Percentiles rank a stretch among this genome's conserved stretches.
Evolutionary conservation across 92 coral and sea anemone genomes (phyloP).

Genomic region (Zoanthus sociatus): DNA sequence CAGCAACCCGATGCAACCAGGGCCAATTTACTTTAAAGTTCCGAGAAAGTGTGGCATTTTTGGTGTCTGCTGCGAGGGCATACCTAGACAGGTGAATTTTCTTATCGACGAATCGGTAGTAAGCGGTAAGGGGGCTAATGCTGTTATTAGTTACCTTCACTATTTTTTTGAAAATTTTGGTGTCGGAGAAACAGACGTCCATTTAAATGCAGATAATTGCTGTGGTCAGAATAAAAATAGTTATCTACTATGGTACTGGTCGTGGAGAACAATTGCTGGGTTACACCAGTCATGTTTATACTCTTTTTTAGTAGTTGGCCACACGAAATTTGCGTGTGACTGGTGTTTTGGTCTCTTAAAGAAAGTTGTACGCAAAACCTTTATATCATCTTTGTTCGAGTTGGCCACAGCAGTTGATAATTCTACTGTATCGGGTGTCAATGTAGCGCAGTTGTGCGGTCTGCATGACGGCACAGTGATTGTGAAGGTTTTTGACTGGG

Average conservation of each 20-base stretch:
- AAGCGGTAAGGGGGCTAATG: constrained; percentile 59
- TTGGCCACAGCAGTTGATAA: constrained; percentile 39
- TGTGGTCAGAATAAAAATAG: constrained; percentile 51
- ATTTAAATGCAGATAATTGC: constrained; percentile 32
- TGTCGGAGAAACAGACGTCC: constrained; percentile 27
- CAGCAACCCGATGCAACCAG: constrained; percentile 64
- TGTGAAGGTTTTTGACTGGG: constrained; percentile 55
- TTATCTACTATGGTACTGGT: constrained; percentile 46
- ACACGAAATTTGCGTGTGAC: constrained; percentile 47
- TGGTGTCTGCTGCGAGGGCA: constrained; percentile 45
- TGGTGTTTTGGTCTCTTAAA: constrained; percentile 51
- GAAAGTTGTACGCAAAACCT: constrained; percentile 26
- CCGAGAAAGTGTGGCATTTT: constrained; percentile 61
- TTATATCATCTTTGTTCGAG: constrained; percentile 40
- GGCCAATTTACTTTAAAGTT: constrained; percentile 62
- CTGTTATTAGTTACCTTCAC: constrained; percentile 51
- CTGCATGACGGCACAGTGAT: constrained; percentile 6
- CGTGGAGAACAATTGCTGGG: constrained; percentile 44
- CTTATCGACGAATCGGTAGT: constrained; percentile 54
- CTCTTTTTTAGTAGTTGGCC: constrained; percentile 52
- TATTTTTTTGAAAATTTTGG: constrained; percentile 39
- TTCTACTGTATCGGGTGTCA: constrained; percentile 19
- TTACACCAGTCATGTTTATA: constrained; percentile 36
- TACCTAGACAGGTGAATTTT: constrained; percentile 55
- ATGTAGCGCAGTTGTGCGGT: constrained; percentile 4